Evolutionary conservation across 2,113 vertebrate species (phyloP), one percentile per base, ranked within the genome.

Genomic region (Nannospalax galili): DNA sequence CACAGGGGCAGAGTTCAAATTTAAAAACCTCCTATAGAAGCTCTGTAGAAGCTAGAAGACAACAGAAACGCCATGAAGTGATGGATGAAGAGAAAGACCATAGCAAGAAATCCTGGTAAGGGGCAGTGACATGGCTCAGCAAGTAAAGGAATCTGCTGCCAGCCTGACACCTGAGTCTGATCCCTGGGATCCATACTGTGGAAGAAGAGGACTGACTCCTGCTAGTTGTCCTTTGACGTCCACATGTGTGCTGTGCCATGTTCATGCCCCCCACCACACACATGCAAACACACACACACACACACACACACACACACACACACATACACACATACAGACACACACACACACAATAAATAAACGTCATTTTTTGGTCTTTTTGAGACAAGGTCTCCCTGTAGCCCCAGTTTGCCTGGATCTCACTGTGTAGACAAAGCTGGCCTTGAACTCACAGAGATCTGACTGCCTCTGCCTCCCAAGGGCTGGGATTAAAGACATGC

Each of bases 21-120:
- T 88, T 40, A 58, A 72, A 37, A 92, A 42, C 75, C 52, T 91
- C n/a, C n/a, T n/a, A n/a, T n/a, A n/a, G n/a, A n/a, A n/a, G n/a
- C n/a, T n/a, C n/a, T n/a, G n/a, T 11, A 78, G 75, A 82, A 48
- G 20, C 48, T 90, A 37, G 81, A 92, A 84, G 72, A 60, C 42
- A 79, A 35, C 32, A 40, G 82, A 62, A 65, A 45, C 9, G 32
- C 35, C 30, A 58, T 11, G 17, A 85, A 91, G 16, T 58, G 64
- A 70, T 48, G 64, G 37, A 52, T 82, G 37, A 86, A 91, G 58
- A 77, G 74, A 95, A 94, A 15, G 79, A 35, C 48, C 19, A 0
- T 70, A 67, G 70, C 88, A 93, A 70, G 58, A 80, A 90, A 82
- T 73, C n/a, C 72, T 90, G 17, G 12, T 32, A 60, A 60, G 35